Percentiles rank a stretch among this genome's conserved stretches.
Evolutionary conservation across 2,888 invertebrate genomes (phyloP).

Genomic region (Nephrotoma flavescens): DNA sequence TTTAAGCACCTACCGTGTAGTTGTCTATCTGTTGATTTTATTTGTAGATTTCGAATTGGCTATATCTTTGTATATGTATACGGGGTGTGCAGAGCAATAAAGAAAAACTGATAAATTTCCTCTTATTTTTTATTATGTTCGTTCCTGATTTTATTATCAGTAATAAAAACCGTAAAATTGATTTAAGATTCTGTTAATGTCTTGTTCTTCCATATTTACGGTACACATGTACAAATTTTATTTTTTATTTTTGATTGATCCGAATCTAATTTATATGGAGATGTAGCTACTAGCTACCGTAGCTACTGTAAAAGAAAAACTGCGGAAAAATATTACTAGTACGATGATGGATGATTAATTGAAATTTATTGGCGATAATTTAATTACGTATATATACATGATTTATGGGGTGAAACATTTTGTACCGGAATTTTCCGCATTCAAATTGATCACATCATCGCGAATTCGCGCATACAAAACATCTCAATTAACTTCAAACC

Average conservation of each 20-base stretch:
- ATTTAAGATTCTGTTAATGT: background rate
- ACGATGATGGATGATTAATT: background rate
- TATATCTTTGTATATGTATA: background rate
- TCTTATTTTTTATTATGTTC: background rate
- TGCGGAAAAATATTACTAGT: background rate
- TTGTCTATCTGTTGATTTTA: background rate
- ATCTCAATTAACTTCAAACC: background rate
- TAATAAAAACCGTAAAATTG: background rate
- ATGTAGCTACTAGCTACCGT: too few relatives aligned
- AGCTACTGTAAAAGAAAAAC: too few relatives aligned
- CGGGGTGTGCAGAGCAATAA: background rate
- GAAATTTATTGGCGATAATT: background rate
- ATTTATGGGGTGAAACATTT: background rate
- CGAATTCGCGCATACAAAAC: background rate
- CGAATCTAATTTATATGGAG: background rate
- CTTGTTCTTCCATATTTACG: background rate
- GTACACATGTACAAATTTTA: background rate
- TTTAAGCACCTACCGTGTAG: background rate
- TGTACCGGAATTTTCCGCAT: background rate
- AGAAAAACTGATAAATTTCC: background rate
- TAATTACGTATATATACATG: background rate
- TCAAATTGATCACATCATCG: background rate
- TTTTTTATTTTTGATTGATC: background rate
- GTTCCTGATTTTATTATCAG: background rate
- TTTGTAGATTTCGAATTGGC: background rate